These are phyloP conservation scores for Dissostichus mawsoni DNA, from an alignment of 2,113 vertebrate species.

Conservation along the genomic window DNA sequence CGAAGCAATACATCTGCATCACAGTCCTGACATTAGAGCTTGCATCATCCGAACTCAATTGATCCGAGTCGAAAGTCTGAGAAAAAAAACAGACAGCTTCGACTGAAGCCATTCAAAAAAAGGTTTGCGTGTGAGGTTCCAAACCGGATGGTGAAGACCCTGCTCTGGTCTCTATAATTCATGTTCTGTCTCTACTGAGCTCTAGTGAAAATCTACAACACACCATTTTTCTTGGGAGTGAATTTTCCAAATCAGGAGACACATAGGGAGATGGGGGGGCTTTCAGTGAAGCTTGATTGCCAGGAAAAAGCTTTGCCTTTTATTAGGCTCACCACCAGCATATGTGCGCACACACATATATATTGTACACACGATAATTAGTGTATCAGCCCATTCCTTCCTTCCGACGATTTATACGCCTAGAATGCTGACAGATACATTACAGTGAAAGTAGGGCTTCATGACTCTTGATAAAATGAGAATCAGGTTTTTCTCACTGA, in stretches of 20 bases:
- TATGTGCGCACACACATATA: constrained; percentile 4
- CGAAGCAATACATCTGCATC: background rate
- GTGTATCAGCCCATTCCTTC: constrained; percentile 53
- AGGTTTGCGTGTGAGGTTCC: constrained; percentile 72
- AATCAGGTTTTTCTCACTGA: background rate
- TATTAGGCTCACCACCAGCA: constrained; percentile 59
- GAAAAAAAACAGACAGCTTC: constrained; percentile 33
- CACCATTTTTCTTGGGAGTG: constrained; percentile 53
- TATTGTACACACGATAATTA: constrained; percentile 43
- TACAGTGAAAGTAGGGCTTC: background rate
- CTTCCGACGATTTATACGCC: constrained; percentile 49
- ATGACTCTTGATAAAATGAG: constrained; percentile 4
- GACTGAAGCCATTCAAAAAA: constrained; percentile 52
- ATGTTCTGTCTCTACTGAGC: constrained; percentile 71
- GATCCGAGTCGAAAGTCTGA: background rate
- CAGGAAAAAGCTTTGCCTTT: constrained; percentile 63
- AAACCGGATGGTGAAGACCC: constrained; percentile 76
- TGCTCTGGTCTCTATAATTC: constrained; percentile 80
- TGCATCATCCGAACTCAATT: background rate
- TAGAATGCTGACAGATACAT: constrained; percentile 50
- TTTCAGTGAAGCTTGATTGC: constrained; percentile 61
- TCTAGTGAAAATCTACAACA: constrained; percentile 71
- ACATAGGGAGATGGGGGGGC: constrained; percentile 35
- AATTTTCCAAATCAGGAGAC: constrained; percentile 70
- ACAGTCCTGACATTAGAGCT: background rate